phyloP scores from a whole-genome alignment of 2,888 invertebrate genomes.

The Rotaria magnacalcarata region DNA sequence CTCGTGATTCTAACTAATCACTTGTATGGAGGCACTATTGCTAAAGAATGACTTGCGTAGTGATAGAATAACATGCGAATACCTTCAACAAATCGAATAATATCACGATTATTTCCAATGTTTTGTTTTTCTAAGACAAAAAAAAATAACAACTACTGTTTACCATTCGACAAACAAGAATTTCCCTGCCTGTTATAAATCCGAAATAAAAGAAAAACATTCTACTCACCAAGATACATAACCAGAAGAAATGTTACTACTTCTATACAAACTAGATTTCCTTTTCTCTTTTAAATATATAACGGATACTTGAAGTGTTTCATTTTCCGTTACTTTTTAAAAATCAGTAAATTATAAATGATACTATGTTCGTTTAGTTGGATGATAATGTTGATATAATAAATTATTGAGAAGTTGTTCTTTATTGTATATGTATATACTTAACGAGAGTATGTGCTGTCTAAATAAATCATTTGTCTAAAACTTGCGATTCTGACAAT shows the following conservation, averaged over 20 bases:
- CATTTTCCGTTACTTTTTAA: neutral
- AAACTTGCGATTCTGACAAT: neutral
- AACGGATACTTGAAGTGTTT: neutral
- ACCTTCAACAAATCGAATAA: too few species aligned
- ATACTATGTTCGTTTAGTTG: neutral
- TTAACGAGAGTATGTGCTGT: neutral
- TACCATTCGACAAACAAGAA: too few species aligned
- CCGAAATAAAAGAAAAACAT: too few species aligned
- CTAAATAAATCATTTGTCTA: neutral
- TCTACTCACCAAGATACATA: neutral
- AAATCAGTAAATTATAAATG: neutral
- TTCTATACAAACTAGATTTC: neutral
- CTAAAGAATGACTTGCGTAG: too few species aligned
- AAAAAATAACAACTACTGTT: too few species aligned
- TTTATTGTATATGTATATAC: neutral
- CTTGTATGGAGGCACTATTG: too few species aligned
- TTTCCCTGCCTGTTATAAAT: too few species aligned
- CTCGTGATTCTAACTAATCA: too few species aligned
- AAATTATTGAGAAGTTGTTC: neutral
- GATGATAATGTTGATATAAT: neutral
- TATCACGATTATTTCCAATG: too few species aligned
- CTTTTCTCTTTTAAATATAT: neutral
- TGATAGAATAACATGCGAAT: too few species aligned
- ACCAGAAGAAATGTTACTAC: neutral
- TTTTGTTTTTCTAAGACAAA: too few species aligned